Percentiles rank a stretch among this genome's conserved stretches.
phyloP scores from a whole-genome alignment of 2,113 vertebrate genomes.

The Aldabrachelys gigantea region DNA sequence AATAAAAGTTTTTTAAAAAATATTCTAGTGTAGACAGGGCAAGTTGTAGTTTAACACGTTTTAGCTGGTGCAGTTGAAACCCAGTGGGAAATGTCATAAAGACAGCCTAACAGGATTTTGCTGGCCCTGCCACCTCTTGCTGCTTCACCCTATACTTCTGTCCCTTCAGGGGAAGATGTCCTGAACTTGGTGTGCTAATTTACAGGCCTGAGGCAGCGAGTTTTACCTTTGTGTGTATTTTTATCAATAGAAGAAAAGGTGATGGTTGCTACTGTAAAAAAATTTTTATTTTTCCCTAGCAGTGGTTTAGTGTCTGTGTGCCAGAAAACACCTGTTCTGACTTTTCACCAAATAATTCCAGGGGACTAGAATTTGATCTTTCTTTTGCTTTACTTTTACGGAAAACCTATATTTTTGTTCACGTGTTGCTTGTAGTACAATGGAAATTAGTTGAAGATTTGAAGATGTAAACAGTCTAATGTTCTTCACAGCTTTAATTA shows the following conservation, averaged over 20 bases:
- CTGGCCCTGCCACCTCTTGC: slow-evolving; percentile 16
- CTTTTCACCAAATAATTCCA: slow-evolving; percentile 16
- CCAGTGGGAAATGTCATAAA: not conserved
- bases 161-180: not conserved
- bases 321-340: not conserved
- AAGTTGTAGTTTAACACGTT: not conserved
- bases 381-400: not conserved
- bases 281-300: not conserved
- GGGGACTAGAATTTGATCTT: not conserved
- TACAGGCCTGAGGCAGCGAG: slow-evolving; percentile 15
- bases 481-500: not conserved
- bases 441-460: not conserved
- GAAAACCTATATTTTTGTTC: not conserved
- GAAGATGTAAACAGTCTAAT: not conserved
- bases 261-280: slow-evolving; percentile 9
- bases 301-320: not conserved
- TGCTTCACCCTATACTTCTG: slow-evolving; percentile 60
- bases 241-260: not conserved
- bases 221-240: not conserved
- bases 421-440: not conserved
- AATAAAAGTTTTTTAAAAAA: not conserved
- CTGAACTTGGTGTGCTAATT: slow-evolving; percentile 22
- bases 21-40: not conserved
- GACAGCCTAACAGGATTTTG: slow-evolving; percentile 29
- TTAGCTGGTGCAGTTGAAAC: not conserved